Conservation (phyloP, 2,113 vertebrate genomes). For the Embiotoca jacksoni region DNA sequence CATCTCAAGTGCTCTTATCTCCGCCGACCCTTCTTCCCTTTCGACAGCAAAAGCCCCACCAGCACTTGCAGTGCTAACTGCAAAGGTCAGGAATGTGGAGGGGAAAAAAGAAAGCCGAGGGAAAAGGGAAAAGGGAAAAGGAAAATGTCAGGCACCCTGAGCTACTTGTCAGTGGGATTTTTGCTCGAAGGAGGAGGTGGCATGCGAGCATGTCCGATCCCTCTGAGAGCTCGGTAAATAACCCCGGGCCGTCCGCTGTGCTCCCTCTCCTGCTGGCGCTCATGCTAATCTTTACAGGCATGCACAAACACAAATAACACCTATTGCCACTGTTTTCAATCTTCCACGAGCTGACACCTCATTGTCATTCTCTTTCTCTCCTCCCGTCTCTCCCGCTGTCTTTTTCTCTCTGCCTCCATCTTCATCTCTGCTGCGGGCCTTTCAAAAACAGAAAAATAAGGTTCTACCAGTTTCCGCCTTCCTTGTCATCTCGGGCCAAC, state of each 20-base stretch:
- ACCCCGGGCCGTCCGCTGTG: conserved; percentile 48
- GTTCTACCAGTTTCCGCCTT: neutral
- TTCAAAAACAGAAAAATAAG: conserved; percentile 19
- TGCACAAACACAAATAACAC: conserved; percentile 1
- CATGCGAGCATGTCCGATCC: conserved; percentile 29
- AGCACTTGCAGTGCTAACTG: conserved; percentile 3
- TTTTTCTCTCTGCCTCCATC: conserved; percentile 8
- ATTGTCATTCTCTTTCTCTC: conserved; percentile 34
- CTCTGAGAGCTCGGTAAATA: conserved; percentile 58
- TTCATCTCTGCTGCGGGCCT: conserved; percentile 6
- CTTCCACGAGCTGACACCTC: conserved; percentile 11
- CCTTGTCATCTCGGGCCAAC: neutral
- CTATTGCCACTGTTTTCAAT: conserved; percentile 14
- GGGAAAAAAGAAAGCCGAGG: neutral
- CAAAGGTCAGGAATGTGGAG: conserved; percentile 55
- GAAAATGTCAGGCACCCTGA: conserved; percentile 54
- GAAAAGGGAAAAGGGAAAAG: neutral
- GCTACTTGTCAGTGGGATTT: conserved; percentile 36
- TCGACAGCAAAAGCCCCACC: conserved; percentile 10
- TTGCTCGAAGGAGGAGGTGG: neutral
- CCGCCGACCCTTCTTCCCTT: neutral
- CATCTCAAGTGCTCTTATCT: conserved; percentile 35
- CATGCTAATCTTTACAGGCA: conserved; percentile 28
- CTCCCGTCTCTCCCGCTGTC: neutral
- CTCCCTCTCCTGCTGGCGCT: conserved; percentile 15